phyloP scores from a whole-genome alignment of 2,113 vertebrate genomes.

The Oryzias celebensis region DNA sequence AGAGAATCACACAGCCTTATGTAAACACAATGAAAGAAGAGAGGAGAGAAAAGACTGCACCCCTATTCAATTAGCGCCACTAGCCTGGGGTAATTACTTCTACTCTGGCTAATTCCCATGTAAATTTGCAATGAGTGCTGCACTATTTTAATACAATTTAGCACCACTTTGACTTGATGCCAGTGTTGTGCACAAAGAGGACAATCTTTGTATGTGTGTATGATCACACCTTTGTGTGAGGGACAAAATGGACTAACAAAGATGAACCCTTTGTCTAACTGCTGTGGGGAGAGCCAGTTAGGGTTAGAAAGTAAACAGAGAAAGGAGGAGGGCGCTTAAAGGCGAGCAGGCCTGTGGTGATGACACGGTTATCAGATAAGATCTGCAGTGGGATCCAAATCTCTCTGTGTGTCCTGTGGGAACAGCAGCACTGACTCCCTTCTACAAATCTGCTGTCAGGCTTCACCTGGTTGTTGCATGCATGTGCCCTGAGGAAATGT shows the following conservation, averaged over 20 bases:
- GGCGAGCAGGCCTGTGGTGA: conserved; percentile 53
- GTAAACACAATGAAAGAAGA: conserved; percentile 59
- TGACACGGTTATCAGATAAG: conserved; percentile 72
- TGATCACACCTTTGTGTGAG: conserved; percentile 32
- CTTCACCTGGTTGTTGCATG: conserved; percentile 11
- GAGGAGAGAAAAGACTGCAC: conserved; percentile 62
- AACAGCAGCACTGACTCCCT: conserved; percentile 49
- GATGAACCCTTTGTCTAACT: conserved; percentile 58
- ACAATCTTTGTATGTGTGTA: conserved; percentile 28
- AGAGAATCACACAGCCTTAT: conserved; percentile 39
- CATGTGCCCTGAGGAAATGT: conserved; percentile 26
- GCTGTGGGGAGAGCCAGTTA: conserved; percentile 14
- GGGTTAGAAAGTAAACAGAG: conserved; percentile 48
- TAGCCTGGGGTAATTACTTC: conserved; percentile 75
- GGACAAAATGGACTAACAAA: conserved; percentile 46
- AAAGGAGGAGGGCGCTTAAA: conserved; percentile 33
- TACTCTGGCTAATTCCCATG: conserved; percentile 77
- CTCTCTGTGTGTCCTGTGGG: conserved; percentile 63
- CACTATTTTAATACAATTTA: conserved; percentile 80
- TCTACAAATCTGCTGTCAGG: conserved; percentile 43
- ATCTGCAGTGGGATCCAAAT: conserved; percentile 58
- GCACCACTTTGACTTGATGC: conserved; percentile 73
- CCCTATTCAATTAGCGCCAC: conserved; percentile 75
- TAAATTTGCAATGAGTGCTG: conserved; percentile 76
- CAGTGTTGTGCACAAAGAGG: conserved; percentile 51